Percentiles rank a stretch among this genome's conserved stretches.
These are phyloP conservation scores for Hydropsyche tenuis DNA, from an alignment of 1,140 invertebrate genomes.

Conservation along the genomic window DNA sequence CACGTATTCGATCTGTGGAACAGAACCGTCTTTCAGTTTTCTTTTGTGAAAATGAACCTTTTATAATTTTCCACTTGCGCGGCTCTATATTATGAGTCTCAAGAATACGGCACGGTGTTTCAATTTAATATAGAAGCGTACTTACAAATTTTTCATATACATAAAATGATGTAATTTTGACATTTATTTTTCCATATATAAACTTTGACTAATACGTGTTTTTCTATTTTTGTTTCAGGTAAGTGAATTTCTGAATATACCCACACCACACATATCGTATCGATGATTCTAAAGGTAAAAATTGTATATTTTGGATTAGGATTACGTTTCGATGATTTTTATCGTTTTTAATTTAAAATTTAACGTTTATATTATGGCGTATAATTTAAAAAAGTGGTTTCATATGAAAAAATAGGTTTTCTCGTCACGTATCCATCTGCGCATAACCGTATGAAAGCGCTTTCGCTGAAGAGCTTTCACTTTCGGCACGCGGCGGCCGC, in stretches of 20 bases:
- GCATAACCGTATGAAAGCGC: background rate
- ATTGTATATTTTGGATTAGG: too few species aligned
- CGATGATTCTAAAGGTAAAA: too few species aligned
- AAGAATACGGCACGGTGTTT: too few species aligned
- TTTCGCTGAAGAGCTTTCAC: slow-evolving; percentile 16
- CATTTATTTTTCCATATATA: too few species aligned
- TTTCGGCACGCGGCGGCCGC: background rate
- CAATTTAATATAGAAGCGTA: too few species aligned
- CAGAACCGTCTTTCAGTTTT: slow-evolving; percentile 18
- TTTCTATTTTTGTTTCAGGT: slow-evolving; percentile 29
- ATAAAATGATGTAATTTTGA: background rate
- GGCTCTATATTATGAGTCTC: too few species aligned
- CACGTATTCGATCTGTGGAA: slow-evolving; percentile 41
- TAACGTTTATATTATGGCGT: too few species aligned
- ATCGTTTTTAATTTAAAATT: too few species aligned
- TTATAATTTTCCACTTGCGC: slow-evolving; percentile 30
- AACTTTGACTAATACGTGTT: too few species aligned
- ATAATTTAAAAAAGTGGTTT: too few species aligned
- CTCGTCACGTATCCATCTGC: background rate
- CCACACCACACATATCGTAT: background rate
- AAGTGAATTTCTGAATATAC: slow-evolving; percentile 12
- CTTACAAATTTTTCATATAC: too few species aligned
- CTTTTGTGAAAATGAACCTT: slow-evolving; percentile 29
- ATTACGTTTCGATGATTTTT: too few species aligned
- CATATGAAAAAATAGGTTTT: background rate